phyloP scores from a whole-genome alignment of 2,888 invertebrate species.

The Enchytraeus crypticus region DNA sequence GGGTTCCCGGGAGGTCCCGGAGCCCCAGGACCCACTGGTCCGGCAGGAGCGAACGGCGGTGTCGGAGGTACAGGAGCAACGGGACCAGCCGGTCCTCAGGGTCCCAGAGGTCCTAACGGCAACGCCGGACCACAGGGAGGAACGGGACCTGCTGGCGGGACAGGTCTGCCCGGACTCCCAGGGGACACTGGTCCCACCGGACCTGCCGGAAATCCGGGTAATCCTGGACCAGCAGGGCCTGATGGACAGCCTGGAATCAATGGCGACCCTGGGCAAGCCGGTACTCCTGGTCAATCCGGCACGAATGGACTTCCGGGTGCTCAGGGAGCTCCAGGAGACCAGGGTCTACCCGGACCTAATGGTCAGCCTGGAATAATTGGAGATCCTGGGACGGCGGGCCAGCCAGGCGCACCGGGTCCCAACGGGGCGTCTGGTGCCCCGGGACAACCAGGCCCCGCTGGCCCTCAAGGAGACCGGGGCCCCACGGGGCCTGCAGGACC shows the following conservation, averaged over 20 bases:
- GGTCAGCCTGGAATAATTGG: slow-evolving; percentile 14
- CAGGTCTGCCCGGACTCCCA: too few relatives aligned
- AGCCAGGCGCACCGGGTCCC: slow-evolving; percentile 8
- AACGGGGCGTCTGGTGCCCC: neutral
- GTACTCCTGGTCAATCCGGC: slow-evolving; percentile 1
- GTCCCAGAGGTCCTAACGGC: too few relatives aligned
- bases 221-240: too few relatives aligned
- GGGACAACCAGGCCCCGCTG: slow-evolving; percentile 9
- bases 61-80: slow-evolving; percentile 12
- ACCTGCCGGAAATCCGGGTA: too few relatives aligned
- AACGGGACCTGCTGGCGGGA: too few relatives aligned
- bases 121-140: too few relatives aligned
- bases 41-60: neutral
- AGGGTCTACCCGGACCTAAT: slow-evolving; percentile 7
- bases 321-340: slow-evolving; percentile 1
- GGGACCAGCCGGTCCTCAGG: neutral
- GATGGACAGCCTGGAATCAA: neutral
- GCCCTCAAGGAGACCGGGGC: slow-evolving; percentile 9
- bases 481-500: slow-evolving; percentile 6
- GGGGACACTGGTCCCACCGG: too few relatives aligned
- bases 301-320: slow-evolving; percentile 9
- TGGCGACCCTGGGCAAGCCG: slow-evolving; percentile 1
- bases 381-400: slow-evolving; percentile 15
- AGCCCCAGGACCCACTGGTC: slow-evolving; percentile 5
- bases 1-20: slow-evolving; percentile 9